A percentile compares a stretch with the other conserved stretches of the same genome.
These are phyloP conservation scores for Physocephala rufipes DNA, from an alignment of 2,888 invertebrate genomes.

Conservation along the genomic window DNA sequence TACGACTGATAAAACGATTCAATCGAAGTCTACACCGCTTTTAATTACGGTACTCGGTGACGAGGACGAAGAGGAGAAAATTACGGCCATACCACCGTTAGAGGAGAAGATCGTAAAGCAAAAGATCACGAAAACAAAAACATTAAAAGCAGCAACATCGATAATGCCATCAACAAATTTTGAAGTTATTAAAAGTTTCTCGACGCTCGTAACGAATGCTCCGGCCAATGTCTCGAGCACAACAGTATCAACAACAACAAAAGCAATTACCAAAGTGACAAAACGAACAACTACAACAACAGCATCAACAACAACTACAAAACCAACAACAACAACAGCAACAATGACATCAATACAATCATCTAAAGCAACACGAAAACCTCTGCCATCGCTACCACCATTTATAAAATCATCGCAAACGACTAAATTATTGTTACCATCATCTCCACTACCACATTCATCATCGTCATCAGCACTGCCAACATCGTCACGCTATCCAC, in stretches of 20 bases:
- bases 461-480: conserved; percentile 36
- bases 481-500: conserved; percentile 5
- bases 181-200: background rate
- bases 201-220: background rate
- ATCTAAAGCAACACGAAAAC: conserved; percentile 34
- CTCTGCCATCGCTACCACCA: conserved; percentile 30
- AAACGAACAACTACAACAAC: conserved; percentile 29
- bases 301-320: conserved; percentile 24
- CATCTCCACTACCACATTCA: conserved; percentile 27
- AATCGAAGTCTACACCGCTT: conserved; percentile 55
- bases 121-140: conserved; percentile 16
- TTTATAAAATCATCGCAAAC: conserved; percentile 36
- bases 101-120: conserved; percentile 11
- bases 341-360: conserved; percentile 24
- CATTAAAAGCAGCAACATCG: conserved; percentile 31
- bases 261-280: conserved; percentile 33
- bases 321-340: conserved; percentile 30
- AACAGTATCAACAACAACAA: conserved; percentile 32
- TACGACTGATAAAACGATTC: conserved; percentile 3
- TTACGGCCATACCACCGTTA: conserved; percentile 40
- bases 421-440: conserved; percentile 11
- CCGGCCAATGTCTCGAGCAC: background rate
- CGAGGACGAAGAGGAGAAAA: conserved; percentile 55
- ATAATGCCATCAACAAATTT: conserved; percentile 32
- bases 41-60: conserved; percentile 60